Percentiles rank a stretch among this genome's conserved stretches.
Evolutionary conservation across 2,797 vertebrate genomes (phyloP).

Genomic region (Alcedo atthis): DNA sequence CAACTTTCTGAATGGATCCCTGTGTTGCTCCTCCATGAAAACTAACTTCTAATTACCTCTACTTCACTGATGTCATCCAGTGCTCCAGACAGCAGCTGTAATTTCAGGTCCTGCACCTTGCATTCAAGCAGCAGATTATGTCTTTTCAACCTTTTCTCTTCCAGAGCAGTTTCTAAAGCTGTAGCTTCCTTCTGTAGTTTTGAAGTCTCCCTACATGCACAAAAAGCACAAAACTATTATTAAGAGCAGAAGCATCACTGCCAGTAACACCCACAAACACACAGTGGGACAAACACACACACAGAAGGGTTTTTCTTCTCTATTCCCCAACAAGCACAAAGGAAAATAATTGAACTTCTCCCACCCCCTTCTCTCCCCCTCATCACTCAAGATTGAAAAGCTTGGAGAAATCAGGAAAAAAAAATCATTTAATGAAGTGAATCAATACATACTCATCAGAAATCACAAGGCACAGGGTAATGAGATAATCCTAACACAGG

Average conservation of each 20-base stretch:
- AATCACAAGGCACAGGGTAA: no score
- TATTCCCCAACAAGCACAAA: background rate
- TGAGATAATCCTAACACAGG: background rate
- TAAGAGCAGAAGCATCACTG: background rate
- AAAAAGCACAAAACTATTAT: background rate
- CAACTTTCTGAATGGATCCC: background rate
- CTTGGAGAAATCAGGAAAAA: background rate
- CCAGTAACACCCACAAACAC: background rate
- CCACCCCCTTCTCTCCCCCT: background rate
- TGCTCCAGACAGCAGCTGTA: slow-evolving; percentile 84
- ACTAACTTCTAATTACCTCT: slow-evolving; percentile 76
- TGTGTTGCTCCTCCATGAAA: background rate
- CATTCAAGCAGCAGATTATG: slow-evolving; percentile 91
- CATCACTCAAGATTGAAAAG: background rate
- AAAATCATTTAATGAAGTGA: background rate
- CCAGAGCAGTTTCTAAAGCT: slow-evolving; percentile 81
- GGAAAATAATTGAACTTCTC: background rate
- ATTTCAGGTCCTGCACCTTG: slow-evolving; percentile 86
- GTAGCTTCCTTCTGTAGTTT: slow-evolving; percentile 85
- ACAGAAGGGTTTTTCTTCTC: background rate
- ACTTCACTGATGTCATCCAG: slow-evolving; percentile 89
- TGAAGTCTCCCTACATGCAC: slow-evolving; percentile 79
- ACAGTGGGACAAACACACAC: background rate
- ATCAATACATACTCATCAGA: no score
- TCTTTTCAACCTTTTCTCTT: slow-evolving; percentile 83